phyloP scores from a whole-genome alignment of 2,888 invertebrate species.

The Andrena dorsata region DNA sequence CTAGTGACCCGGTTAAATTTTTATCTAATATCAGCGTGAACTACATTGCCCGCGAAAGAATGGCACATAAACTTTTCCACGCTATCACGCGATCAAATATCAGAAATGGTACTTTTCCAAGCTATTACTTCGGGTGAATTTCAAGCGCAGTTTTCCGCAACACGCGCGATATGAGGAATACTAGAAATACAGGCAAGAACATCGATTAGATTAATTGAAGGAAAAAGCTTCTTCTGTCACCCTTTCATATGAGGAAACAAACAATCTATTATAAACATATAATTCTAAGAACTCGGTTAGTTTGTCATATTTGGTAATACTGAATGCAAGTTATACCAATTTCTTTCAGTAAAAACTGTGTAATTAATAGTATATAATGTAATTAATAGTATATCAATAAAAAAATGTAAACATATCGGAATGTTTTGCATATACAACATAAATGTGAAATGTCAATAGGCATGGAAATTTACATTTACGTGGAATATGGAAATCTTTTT shows the following conservation, averaged over 20 bases:
- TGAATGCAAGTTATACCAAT: neutral
- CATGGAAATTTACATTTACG: no score
- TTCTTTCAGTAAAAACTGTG: neutral
- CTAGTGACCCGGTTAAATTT: slow-evolving; percentile 71
- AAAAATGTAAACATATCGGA: no score
- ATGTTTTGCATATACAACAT: no score
- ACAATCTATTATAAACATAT: neutral
- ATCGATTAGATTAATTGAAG: neutral
- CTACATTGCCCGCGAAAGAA: slow-evolving; percentile 50
- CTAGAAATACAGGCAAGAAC: no score
- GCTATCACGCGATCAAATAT: slow-evolving; percentile 31
- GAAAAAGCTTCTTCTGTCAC: neutral
- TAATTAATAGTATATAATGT: no score
- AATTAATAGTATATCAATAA: no score
- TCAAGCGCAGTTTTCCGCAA: neutral
- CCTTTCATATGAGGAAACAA: neutral
- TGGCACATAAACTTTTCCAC: slow-evolving; percentile 54
- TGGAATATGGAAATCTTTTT: no score
- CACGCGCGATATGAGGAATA: neutral
- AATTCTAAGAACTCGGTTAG: neutral
- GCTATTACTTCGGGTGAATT: neutral
- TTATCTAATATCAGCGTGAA: slow-evolving; percentile 64
- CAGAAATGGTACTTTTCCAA: slow-evolving; percentile 63
- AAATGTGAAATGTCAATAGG: no score
- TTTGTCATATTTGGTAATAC: neutral